Percentiles rank a stretch among this genome's conserved stretches.
Conservation (phyloP, 2,888 invertebrate genomes). For the Ornithoptera alexandrae region DNA sequence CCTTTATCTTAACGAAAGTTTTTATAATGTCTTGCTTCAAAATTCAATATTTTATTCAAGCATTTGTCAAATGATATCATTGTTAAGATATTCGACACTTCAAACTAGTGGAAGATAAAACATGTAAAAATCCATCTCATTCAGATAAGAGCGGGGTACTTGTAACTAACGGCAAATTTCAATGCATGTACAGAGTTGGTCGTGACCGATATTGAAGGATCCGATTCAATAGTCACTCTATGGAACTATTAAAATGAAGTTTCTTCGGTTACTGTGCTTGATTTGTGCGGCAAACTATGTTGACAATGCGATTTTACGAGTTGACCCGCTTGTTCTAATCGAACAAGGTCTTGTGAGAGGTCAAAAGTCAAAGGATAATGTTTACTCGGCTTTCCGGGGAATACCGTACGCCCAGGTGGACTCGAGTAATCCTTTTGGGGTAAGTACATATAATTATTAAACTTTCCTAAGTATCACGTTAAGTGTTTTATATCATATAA, state of each 20-base stretch:
- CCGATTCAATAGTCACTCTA: constrained; percentile 36
- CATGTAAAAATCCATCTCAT: constrained; percentile 33
- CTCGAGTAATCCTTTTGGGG: constrained; percentile 65
- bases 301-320: constrained; percentile 46
- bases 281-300: constrained; percentile 38
- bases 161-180: constrained; percentile 5
- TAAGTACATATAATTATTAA: constrained; percentile 45
- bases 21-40: constrained; percentile 10
- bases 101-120: constrained; percentile 36
- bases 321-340: constrained; percentile 66
- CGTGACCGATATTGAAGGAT: constrained; percentile 26
- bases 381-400: constrained; percentile 66
- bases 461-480: too few species aligned
- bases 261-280: constrained; percentile 37
- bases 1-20: too few species aligned
- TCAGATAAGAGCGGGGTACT: constrained; percentile 31
- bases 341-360: constrained; percentile 67
- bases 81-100: constrained; percentile 28
- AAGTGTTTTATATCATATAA: too few species aligned
- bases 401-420: constrained; percentile 69
- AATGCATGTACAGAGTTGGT: not conserved
- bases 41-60: constrained; percentile 11
- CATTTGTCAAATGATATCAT: constrained; percentile 23
- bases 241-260: constrained; percentile 41
- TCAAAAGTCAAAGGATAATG: constrained; percentile 57